These are phyloP conservation scores for Paracentrotus lividus DNA, from an alignment of 53 echinoderm and acorn worm species.

Conservation along the genomic window DNA sequence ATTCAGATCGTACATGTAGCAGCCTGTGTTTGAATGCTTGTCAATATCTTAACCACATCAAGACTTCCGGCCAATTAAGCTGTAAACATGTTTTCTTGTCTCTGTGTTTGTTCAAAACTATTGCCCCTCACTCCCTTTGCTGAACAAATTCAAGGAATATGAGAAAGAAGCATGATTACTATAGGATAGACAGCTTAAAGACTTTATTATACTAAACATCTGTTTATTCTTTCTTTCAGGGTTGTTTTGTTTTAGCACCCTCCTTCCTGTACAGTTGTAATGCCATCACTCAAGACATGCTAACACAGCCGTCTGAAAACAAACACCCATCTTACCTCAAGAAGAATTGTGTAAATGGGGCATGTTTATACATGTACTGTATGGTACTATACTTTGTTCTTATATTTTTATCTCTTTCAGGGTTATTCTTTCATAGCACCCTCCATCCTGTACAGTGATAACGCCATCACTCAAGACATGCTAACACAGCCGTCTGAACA, in stretches of 20 bases:
- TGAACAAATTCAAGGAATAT: too few species aligned
- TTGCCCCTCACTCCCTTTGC: not conserved
- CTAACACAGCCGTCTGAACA: slow-evolving; percentile 79
- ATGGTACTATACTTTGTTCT: not conserved
- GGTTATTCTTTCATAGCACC: slow-evolving; percentile 99
- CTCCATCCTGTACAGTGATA: slow-evolving; percentile 96
- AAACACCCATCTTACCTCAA: slow-evolving; percentile 46
- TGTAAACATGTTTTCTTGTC: not conserved
- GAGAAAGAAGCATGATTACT: too few species aligned
- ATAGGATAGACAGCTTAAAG: not conserved
- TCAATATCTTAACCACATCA: not conserved
- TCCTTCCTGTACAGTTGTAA: slow-evolving; percentile 89
- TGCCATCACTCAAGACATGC: slow-evolving; percentile 78
- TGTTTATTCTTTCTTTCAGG: slow-evolving; percentile 65
- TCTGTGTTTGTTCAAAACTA: not conserved
- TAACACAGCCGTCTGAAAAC: not conserved
- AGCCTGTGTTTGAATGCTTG: not conserved
- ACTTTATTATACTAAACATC: not conserved
- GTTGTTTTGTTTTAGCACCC: slow-evolving; percentile 90
- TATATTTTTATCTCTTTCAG: slow-evolving; percentile 68
- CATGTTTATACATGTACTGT: slow-evolving; percentile 2
- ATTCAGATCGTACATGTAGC: not conserved
- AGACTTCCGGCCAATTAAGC: not conserved
- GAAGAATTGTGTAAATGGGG: not conserved
- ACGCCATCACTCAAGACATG: slow-evolving; percentile 88